A percentile compares a stretch with the other conserved stretches of the same genome.
Evolutionary conservation across 2,797 vertebrate species (phyloP).

Genomic region (Girardinus metallicus): DNA sequence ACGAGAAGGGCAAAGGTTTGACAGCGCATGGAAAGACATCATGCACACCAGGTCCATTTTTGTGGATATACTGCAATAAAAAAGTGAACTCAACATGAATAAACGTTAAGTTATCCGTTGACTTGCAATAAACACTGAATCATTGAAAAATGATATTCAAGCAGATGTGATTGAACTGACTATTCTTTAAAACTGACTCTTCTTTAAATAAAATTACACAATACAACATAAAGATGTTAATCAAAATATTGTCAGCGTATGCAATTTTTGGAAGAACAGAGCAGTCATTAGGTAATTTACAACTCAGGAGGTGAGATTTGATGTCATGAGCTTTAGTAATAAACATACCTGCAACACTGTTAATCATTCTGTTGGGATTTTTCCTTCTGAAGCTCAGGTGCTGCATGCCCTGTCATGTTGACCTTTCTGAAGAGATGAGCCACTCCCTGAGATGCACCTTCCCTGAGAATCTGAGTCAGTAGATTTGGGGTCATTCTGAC

Average conservation of each 20-base stretch:
- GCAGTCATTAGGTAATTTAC: constrained; percentile 35
- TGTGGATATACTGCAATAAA: constrained; percentile 14
- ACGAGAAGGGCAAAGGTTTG: constrained; percentile 60
- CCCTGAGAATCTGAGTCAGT: constrained; percentile 55
- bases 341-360: constrained; percentile 52
- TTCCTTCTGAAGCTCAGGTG: constrained; percentile 19
- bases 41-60: constrained; percentile 38
- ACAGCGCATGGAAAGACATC: no score
- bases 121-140: constrained; percentile 1
- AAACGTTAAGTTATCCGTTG: not conserved
- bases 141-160: not conserved
- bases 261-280: constrained; percentile 2
- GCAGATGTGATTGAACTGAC: not conserved
- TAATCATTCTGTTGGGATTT: constrained; percentile 48
- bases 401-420: constrained; percentile 32
- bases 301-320: not conserved
- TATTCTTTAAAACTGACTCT: not conserved
- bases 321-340: constrained; percentile 42
- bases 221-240: not conserved
- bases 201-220: not conserved
- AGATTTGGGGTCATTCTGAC: constrained; percentile 35
- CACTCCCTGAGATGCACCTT: constrained; percentile 8
- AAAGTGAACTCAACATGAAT: not conserved
- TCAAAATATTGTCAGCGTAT: not conserved
- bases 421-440: constrained; percentile 43